These are phyloP conservation scores for Spongilla lacustris DNA, from an alignment of 37 sponge, comb jelly and placozoan genomes.

Conservation along the genomic window DNA sequence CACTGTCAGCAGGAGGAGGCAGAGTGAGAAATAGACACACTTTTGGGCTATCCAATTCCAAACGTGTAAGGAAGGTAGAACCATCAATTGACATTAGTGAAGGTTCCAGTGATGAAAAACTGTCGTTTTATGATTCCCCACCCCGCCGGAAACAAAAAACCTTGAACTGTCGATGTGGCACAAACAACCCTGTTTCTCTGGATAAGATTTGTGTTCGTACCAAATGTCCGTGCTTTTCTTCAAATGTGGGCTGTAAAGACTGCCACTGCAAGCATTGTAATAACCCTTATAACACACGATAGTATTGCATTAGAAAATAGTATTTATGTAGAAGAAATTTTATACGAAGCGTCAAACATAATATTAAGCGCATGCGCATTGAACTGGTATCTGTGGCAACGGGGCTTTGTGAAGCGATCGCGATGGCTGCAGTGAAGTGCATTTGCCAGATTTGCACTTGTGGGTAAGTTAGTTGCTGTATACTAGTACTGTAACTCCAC, in stretches of 20 bases:
- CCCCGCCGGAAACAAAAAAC: not conserved
- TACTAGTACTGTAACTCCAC: not conserved
- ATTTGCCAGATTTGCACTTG: conserved; percentile 85
- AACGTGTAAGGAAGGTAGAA: not conserved
- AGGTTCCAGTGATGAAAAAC: not conserved
- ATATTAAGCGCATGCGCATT: not conserved
- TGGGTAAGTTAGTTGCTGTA: conserved; percentile 61
- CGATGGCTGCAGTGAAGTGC: conserved; percentile 26
- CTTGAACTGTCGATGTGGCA: conserved; percentile 60
- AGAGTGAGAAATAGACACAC: not conserved
- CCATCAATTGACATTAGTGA: not conserved
- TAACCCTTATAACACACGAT: conserved; percentile 38
- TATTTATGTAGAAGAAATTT: too few relatives aligned
- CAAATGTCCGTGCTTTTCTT: conserved; percentile 64
- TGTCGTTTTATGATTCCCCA: not conserved
- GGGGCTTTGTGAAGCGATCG: not conserved
- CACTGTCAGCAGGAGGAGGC: not conserved
- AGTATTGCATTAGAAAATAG: not conserved
- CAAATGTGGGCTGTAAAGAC: conserved; percentile 40
- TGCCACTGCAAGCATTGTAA: conserved; percentile 56
- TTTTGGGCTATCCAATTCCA: not conserved
- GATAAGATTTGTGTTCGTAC: conserved; percentile 63
- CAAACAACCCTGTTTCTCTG: conserved; percentile 40
- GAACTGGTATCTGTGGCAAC: not conserved
- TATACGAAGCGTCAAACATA: too few relatives aligned